Evolutionary conservation across 1,140 invertebrate genomes (phyloP), one percentile per base, ranked within the genome.

Genomic region (Lasioglossum baleicum): DNA sequence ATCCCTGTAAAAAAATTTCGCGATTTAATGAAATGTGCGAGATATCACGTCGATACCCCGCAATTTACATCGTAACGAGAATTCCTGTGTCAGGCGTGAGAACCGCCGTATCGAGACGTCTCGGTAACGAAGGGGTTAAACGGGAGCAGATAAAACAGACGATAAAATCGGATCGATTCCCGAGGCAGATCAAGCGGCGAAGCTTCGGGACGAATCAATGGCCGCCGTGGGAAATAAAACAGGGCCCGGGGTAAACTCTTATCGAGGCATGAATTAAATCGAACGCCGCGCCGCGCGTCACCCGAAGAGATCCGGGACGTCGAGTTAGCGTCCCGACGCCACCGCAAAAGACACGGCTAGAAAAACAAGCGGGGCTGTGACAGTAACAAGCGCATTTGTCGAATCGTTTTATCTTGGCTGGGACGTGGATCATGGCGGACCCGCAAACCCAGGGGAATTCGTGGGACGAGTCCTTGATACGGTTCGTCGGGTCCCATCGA

Each of bases 391-490:
- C 56, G 22, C 64, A n/a, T 35, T 72, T 72, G 69, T 72, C 53
- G 53, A 60, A 60, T 72, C 69, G 69, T 72, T 72, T 72, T 72
- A 72, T 72, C 69, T 60, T 35, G 15, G 69, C 15, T 35, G 80
- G 60, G 56, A 42, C 63, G 67, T 70, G 42, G 44, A 61, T 58
- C 80, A 67, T 69, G 68, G 51, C 75, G 65, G 42, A 35, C 35
- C 63, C 71, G 75, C 80, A 48, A 71, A 76, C 64, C 80, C 69
- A 64, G 58, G 63, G 31, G 75, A 20, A 80, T 82, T 68, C 58
- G 72, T 64, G 44, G 75, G 66, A 64, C 76, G 56, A 51, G 22
- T 65, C 75, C 67, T 67, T 71, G 71, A 83, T 75, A 74, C 70
- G 77, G 72, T 44, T 71, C 77, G 81, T 35, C 77, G 77, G 35